phyloP scores from a whole-genome alignment of 2,113 vertebrate species.

The human (Homo sapiens) region DNA sequence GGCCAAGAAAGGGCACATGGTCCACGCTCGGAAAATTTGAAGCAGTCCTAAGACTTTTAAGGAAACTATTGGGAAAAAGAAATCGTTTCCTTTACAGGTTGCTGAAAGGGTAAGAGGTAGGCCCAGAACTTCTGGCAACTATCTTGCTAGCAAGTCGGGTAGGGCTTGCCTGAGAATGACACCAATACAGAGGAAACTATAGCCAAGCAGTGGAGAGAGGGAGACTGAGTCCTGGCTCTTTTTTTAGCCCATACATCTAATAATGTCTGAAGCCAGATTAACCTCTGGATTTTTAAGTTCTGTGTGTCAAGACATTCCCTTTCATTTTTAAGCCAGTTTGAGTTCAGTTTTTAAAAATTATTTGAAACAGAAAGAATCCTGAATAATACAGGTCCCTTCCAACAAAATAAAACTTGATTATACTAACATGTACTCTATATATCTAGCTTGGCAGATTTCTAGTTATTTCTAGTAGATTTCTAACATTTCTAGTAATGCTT shows the following conservation, averaged over 20 bases:
- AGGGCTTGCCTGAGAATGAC: background rate
- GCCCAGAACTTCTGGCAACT: background rate
- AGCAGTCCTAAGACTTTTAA: background rate
- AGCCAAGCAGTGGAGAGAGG: background rate
- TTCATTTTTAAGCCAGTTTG: background rate
- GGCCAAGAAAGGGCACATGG: background rate
- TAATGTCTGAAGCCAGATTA: background rate
- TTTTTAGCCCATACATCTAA: background rate
- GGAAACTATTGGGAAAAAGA: background rate
- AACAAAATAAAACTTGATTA: background rate
- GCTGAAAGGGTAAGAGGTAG: background rate
- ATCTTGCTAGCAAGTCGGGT: background rate
- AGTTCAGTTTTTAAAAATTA: background rate
- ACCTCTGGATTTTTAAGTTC: background rate
- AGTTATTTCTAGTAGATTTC: background rate
- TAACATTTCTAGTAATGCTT: background rate
- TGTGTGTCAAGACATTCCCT: background rate
- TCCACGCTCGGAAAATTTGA: background rate
- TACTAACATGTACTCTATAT: background rate
- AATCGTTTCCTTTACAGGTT: background rate
- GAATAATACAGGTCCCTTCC: background rate
- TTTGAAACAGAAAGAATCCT: background rate
- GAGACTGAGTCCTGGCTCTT: background rate
- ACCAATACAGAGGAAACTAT: background rate
- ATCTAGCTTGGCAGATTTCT: background rate